Percentiles rank a stretch among this genome's conserved stretches.
These are phyloP conservation scores for Entomobrya proxima DNA, from an alignment of 2,888 invertebrate species.

Conservation along the genomic window DNA sequence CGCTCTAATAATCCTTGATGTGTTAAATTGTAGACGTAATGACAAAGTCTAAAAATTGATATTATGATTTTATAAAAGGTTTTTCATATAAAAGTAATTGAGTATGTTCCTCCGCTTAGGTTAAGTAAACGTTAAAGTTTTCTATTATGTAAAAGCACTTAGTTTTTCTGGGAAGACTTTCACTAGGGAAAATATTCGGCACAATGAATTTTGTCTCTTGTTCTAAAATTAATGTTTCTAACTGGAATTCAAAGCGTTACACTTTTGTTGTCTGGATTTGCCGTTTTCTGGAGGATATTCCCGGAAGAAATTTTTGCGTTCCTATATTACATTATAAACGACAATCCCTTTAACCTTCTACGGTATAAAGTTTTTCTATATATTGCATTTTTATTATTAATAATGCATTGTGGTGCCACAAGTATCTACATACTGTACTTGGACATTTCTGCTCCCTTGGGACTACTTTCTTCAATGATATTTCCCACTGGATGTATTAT, in stretches of 20 bases:
- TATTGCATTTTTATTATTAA: slow-evolving; percentile 17
- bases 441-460: background rate
- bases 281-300: background rate
- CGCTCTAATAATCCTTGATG: too few relatives aligned
- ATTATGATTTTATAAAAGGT: too few relatives aligned
- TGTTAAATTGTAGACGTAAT: too few relatives aligned
- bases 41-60: too few relatives aligned
- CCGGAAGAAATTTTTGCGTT: background rate
- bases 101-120: too few relatives aligned
- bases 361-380: background rate
- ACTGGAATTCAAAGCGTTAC: background rate
- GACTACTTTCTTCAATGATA: slow-evolving; percentile 46
- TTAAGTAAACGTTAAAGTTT: background rate
- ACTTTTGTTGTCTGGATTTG: background rate
- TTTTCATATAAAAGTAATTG: too few relatives aligned
- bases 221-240: background rate
- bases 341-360: background rate
- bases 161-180: background rate
- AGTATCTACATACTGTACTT: background rate
- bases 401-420: background rate
- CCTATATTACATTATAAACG: too few relatives aligned
- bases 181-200: background rate
- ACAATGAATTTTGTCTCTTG: background rate
- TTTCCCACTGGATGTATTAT: slow-evolving; percentile 38
- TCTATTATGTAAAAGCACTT: background rate